A percentile compares a stretch with the other conserved stretches of the same genome.
Evolutionary conservation across 2,113 vertebrate species (phyloP).

Genomic region (Saccopteryx bilineata): DNA sequence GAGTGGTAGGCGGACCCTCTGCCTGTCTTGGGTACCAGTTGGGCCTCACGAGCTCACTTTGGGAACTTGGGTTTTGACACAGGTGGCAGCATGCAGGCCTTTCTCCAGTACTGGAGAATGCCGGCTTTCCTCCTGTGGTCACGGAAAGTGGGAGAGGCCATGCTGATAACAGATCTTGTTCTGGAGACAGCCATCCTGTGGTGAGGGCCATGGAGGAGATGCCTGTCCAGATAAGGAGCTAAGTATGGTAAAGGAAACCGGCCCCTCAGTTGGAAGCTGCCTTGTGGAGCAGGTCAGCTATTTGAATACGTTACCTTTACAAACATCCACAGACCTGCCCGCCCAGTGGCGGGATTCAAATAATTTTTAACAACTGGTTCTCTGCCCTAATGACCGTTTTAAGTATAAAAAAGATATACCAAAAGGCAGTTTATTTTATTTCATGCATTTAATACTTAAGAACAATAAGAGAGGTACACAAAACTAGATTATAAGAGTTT

Average conservation of each 20-base stretch:
- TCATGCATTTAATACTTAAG: too few species aligned
- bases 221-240: slow-evolving; percentile 45
- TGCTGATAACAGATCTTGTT: not conserved
- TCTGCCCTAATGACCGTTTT: too few species aligned
- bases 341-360: too few species aligned
- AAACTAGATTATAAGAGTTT: too few species aligned
- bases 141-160: not conserved
- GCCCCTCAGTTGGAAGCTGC: not conserved
- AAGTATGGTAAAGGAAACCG: not conserved
- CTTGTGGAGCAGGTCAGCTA: not conserved
- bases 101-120: not conserved
- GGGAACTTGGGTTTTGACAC: not conserved
- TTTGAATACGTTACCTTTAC: slow-evolving; percentile 22
- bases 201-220: not conserved
- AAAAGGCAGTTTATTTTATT: too few species aligned
- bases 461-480: too few species aligned
- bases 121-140: not conserved
- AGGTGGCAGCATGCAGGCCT: not conserved
- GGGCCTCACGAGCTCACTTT: not conserved
- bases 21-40: not conserved
- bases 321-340: not conserved
- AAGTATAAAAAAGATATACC: too few species aligned
- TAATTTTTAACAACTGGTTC: too few species aligned
- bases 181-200: not conserved
- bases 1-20: not conserved